Percentiles rank a stretch among this genome's conserved stretches.
Evolutionary conservation across 2,888 invertebrate species (phyloP).

Genomic region (Agriopis aurantiaria): DNA sequence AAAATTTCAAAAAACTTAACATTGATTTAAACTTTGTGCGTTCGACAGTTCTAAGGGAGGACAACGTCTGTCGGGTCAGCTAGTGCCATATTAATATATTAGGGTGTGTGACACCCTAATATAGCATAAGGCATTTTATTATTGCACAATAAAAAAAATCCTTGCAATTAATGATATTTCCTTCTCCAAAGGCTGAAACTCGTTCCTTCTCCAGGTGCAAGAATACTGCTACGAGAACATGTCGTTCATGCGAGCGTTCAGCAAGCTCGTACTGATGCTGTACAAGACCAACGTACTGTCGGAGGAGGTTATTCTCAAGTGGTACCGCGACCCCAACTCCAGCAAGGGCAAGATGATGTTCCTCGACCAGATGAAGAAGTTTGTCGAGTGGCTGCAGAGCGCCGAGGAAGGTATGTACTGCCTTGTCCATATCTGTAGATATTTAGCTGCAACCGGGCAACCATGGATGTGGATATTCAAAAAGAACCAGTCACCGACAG

Average conservation of each 20-base stretch:
- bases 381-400: conserved; percentile 98
- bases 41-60: too few species aligned
- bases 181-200: background rate
- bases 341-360: conserved; percentile 98
- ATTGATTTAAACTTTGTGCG: too few species aligned
- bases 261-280: conserved; percentile 97
- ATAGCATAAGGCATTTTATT: too few species aligned
- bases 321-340: conserved; percentile 98
- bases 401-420: conserved; percentile 92
- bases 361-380: conserved; percentile 99
- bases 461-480: too few species aligned
- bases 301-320: conserved; percentile 97
- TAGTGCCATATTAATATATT: too few species aligned
- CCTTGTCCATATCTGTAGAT: background rate
- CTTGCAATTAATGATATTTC: too few species aligned
- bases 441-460: too few species aligned
- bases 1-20: too few species aligned
- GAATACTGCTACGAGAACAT: conserved; percentile 99
- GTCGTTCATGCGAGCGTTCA: conserved; percentile 99
- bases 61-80: too few species aligned
- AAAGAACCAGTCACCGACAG: too few species aligned
- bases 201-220: conserved; percentile 88
- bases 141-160: too few species aligned
- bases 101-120: too few species aligned
- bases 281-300: conserved; percentile 98